A percentile compares a stretch with the other conserved stretches of the same genome.
Conservation (phyloP, 2,113 vertebrate species). For the Cyrtonyx montezumae region DNA sequence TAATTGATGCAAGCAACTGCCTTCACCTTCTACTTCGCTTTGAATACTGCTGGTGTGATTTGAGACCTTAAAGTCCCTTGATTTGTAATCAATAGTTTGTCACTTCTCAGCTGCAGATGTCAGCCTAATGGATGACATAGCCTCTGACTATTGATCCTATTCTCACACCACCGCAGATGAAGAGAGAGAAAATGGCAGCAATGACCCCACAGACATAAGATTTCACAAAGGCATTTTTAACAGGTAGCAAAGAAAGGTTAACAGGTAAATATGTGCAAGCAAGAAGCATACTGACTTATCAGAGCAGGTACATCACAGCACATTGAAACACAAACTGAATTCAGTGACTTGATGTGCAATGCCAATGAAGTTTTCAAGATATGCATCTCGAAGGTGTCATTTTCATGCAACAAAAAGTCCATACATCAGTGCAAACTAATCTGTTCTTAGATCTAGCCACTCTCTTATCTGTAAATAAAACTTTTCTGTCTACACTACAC, state of each 20-base stretch:
- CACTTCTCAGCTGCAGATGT: background rate
- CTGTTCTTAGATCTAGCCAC: background rate
- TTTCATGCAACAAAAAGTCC: background rate
- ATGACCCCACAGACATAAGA: background rate
- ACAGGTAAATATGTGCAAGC: background rate
- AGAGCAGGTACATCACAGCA: accelerated
- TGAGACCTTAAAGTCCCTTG: background rate
- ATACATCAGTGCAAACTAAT: background rate
- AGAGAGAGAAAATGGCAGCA: background rate
- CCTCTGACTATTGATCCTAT: background rate
- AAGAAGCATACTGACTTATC: background rate
- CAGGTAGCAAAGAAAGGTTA: background rate
- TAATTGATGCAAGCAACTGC: accelerated
- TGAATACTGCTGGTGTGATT: background rate
- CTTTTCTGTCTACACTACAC: background rate
- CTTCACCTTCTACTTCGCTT: background rate
- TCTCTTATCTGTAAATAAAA: background rate
- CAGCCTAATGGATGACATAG: background rate
- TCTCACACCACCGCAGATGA: background rate
- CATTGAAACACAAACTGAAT: background rate
- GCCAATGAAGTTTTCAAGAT: background rate
- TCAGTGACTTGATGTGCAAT: background rate
- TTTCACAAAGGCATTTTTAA: background rate
- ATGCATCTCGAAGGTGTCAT: background rate
- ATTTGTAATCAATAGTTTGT: background rate